phyloP scores from a whole-genome alignment of 2,113 vertebrate species.

The Ameiurus melas region DNA sequence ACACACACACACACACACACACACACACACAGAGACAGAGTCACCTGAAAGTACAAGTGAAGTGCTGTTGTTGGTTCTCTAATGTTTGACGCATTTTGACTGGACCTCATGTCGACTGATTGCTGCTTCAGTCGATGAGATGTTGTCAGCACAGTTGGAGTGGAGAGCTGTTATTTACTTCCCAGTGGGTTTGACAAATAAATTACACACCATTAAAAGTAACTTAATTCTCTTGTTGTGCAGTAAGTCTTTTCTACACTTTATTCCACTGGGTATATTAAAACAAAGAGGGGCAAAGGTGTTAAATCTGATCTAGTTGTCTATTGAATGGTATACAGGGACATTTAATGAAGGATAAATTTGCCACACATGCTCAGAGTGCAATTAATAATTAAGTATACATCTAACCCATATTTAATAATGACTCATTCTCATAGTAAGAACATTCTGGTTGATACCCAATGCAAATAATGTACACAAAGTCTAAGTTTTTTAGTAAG shows the following conservation, averaged over 20 bases:
- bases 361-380: neutral
- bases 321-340: neutral
- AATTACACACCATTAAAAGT: conserved; percentile 41
- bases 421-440: neutral
- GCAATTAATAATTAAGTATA: neutral
- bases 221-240: neutral
- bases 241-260: neutral
- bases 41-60: neutral
- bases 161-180: conserved; percentile 37
- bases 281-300: neutral
- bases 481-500: neutral
- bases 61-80: neutral
- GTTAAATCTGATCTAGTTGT: neutral
- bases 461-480: neutral
- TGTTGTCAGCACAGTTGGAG: conserved; percentile 13
- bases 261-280: conserved; percentile 12
- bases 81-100: conserved; percentile 21
- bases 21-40: neutral
- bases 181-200: conserved; percentile 36
- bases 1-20: neutral
- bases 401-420: neutral
- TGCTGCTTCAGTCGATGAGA: conserved; percentile 15
- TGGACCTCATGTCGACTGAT: conserved; percentile 4
- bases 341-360: neutral
- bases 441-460: neutral